phyloP scores from a whole-genome alignment of 2,888 invertebrate genomes.

The Halictus quadricinctus region DNA sequence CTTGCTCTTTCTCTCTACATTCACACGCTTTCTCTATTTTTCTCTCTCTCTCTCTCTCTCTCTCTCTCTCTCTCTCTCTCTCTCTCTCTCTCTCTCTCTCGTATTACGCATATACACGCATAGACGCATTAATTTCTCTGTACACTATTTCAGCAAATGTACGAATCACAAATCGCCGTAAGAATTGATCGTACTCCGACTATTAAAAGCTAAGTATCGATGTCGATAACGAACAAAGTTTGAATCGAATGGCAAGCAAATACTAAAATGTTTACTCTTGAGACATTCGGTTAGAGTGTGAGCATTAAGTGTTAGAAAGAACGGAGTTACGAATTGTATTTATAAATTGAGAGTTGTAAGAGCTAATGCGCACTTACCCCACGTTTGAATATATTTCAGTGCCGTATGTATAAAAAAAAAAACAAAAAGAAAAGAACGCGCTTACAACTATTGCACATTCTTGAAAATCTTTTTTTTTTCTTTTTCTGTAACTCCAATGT shows the following conservation, averaged over 20 bases:
- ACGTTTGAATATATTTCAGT: constrained; percentile 60
- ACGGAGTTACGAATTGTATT: constrained; percentile 47
- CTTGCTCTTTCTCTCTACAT: neutral
- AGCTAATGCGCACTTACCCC: constrained; percentile 48
- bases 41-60: too few species aligned
- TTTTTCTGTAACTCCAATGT: constrained; percentile 39
- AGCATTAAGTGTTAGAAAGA: constrained; percentile 52
- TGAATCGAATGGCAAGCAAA: constrained; percentile 50
- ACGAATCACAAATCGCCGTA: constrained; percentile 25
- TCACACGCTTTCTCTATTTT: constrained; percentile 1
- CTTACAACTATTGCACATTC: constrained; percentile 72
- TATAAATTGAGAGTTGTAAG: constrained; percentile 47
- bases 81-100: neutral
- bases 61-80: too few species aligned
- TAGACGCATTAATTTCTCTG: constrained; percentile 29
- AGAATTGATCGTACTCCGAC: constrained; percentile 45
- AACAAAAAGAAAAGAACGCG: constrained; percentile 55
- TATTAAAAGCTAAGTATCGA: constrained; percentile 45
- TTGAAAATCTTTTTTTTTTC: constrained; percentile 51
- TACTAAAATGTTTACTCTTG: constrained; percentile 29
- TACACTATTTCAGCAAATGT: constrained; percentile 38
- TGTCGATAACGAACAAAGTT: constrained; percentile 45
- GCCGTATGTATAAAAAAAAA: constrained; percentile 43
- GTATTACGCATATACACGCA: neutral
- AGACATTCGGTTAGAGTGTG: constrained; percentile 51